These are phyloP conservation scores for Ibidorhyncha struthersii DNA, from an alignment of 2,113 vertebrate species.

Conservation along the genomic window DNA sequence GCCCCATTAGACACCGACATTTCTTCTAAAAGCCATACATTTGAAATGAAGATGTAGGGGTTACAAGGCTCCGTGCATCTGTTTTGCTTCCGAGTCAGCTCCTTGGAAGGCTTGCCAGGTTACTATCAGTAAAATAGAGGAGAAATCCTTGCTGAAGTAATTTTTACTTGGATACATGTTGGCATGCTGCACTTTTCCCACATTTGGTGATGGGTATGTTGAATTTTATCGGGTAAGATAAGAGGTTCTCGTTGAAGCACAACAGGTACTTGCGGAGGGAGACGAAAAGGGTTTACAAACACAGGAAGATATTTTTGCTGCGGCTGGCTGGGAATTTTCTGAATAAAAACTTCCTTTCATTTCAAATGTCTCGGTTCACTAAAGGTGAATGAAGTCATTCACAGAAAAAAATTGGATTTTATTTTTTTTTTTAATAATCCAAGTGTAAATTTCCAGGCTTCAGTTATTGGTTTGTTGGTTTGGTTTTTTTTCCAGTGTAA, in stretches of 20 bases:
- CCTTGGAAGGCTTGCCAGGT: neutral
- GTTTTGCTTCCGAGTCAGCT: neutral
- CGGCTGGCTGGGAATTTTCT: neutral
- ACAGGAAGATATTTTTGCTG: neutral
- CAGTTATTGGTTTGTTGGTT: neutral
- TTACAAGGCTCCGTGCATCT: neutral
- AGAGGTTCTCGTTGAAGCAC: neutral
- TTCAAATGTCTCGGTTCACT: neutral
- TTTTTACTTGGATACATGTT: neutral
- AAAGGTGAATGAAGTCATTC: neutral
- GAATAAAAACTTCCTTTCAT: neutral
- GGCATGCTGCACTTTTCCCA: neutral
- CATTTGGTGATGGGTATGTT: neutral
- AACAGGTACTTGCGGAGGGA: neutral
- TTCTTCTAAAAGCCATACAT: neutral
- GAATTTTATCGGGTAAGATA: neutral
- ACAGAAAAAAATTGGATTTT: neutral
- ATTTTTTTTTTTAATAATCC: neutral
- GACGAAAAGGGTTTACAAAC: neutral
- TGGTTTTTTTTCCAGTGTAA: neutral
- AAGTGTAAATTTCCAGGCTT: neutral
- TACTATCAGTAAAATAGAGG: neutral
- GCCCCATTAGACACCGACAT: constrained; percentile 4
- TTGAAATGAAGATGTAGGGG: constrained; percentile 3
- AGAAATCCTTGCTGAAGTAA: neutral